These are phyloP conservation scores for Calameuta idolon DNA, from an alignment of 2,888 invertebrate genomes.

Conservation along the genomic window DNA sequence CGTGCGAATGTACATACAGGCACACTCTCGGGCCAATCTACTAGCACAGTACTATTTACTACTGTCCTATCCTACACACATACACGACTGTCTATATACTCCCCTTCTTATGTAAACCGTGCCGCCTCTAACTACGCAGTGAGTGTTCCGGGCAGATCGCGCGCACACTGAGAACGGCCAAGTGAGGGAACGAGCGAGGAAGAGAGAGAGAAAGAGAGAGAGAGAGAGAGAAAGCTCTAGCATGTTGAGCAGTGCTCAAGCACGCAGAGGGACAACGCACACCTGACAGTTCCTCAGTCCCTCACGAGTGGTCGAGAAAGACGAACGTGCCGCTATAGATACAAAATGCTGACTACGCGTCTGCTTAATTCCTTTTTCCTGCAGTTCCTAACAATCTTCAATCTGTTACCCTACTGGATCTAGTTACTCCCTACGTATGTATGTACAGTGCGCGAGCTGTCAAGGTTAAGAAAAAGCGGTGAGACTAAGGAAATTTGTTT, in stretches of 20 bases:
- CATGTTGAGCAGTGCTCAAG: slow-evolving; percentile 8
- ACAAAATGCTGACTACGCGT: not conserved
- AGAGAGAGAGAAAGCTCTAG: slow-evolving; percentile 10
- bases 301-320: slow-evolving; percentile 27
- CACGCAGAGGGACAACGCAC: slow-evolving; percentile 30
- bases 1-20: slow-evolving; percentile 19
- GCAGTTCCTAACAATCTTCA: not conserved
- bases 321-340: slow-evolving; percentile 10
- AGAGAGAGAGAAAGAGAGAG: slow-evolving; percentile 13
- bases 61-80: not conserved
- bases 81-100: slow-evolving; percentile 26
- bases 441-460: not conserved
- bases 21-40: slow-evolving; percentile 13
- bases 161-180: slow-evolving; percentile 8
- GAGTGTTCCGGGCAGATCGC: slow-evolving; percentile 21
- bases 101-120: slow-evolving; percentile 47
- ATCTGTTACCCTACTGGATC: not conserved
- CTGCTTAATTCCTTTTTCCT: not conserved
- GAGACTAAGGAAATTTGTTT: not conserved
- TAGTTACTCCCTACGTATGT: not conserved
- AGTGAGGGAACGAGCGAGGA: not conserved
- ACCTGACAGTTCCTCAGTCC: slow-evolving; percentile 31
- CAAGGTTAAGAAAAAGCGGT: not conserved
- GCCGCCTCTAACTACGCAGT: slow-evolving; percentile 31
- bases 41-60: not conserved